Evolutionary conservation across 2,888 invertebrate species (phyloP).

Genomic region (Andricus curvator): DNA sequence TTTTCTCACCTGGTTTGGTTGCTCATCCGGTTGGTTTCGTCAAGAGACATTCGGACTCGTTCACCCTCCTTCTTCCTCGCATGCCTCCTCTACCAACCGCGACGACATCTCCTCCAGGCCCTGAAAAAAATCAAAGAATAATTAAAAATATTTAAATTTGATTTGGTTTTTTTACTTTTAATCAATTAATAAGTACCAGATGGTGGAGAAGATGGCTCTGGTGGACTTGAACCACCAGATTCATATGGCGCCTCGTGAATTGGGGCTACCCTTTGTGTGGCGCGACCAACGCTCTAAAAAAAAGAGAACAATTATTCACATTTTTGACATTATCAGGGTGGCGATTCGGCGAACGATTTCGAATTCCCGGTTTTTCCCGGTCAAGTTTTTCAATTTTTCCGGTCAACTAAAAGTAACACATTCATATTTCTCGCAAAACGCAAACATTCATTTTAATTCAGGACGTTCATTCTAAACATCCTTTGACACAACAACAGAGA

Average conservation of each 20-base stretch:
- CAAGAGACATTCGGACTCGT: neutral
- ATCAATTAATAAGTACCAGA: neutral
- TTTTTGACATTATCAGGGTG: too few species aligned
- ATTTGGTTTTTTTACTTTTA: neutral
- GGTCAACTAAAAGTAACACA: too few species aligned
- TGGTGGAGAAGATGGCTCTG: conserved; percentile 3
- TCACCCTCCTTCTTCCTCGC: neutral
- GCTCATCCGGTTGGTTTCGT: neutral
- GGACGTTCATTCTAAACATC: too few species aligned
- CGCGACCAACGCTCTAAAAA: conserved; percentile 18
- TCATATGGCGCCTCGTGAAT: neutral
- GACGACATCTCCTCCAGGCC: neutral
- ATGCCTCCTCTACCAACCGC: neutral
- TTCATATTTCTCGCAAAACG: too few species aligned
- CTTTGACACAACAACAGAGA: too few species aligned
- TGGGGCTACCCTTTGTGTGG: neutral
- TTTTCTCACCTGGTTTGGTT: neutral
- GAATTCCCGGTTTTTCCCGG: too few species aligned
- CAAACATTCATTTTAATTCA: too few species aligned
- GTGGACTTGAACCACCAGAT: conserved; percentile 12
- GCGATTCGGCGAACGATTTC: too few species aligned
- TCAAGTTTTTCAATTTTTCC: too few species aligned
- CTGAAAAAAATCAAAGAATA: neutral
- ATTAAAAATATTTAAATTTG: neutral
- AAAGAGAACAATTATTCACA: neutral